These are phyloP conservation scores for Trichosurus vulpecula DNA, from an alignment of 2,797 vertebrate genomes.

Conservation along the genomic window DNA sequence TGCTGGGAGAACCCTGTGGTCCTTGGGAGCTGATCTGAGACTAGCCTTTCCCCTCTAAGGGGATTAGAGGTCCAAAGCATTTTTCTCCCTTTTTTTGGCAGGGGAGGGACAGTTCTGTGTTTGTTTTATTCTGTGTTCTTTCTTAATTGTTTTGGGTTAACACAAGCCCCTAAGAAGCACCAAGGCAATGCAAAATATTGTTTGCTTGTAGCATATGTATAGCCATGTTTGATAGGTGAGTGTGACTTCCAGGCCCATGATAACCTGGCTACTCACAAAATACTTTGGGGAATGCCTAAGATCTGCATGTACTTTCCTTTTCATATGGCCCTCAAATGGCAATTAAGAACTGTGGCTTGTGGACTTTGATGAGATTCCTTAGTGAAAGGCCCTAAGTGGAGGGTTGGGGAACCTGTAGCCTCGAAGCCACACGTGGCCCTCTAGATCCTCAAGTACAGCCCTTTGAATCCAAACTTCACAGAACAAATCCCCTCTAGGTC, in stretches of 20 bases:
- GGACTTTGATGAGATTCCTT: neutral
- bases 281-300: neutral
- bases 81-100: neutral
- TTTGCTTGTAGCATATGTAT: neutral
- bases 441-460: no score
- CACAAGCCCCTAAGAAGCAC: neutral
- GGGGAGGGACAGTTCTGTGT: neutral
- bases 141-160: neutral
- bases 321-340: no score
- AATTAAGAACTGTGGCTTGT: neutral
- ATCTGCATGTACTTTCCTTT: neutral
- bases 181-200: neutral
- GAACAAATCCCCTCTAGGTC: no score
- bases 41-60: neutral
- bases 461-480: no score
- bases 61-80: neutral
- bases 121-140: neutral
- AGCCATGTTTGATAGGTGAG: neutral
- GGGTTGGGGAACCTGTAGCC: no score
- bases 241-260: neutral
- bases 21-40: neutral
- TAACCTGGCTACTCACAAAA: neutral
- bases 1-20: neutral
- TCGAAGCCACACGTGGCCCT: no score
- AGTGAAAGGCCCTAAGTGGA: neutral